Conservation (phyloP, 2,888 invertebrate species). For the Isotomurus palustris region DNA sequence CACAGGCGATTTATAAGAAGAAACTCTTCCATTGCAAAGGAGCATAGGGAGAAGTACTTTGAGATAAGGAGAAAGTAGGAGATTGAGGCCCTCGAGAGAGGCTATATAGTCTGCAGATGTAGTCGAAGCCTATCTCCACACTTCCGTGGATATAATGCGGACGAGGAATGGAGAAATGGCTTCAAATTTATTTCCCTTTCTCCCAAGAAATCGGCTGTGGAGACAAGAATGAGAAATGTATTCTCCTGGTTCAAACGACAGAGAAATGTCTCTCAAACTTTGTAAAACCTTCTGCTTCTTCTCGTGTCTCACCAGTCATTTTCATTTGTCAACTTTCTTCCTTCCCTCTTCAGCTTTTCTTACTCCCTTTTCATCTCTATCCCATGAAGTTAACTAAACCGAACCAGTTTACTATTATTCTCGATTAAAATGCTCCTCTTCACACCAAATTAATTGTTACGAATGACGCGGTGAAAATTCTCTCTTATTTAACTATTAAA, state of each 20-base stretch:
- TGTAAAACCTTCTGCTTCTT: slow-evolving; percentile 45
- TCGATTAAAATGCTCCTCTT: too few relatives aligned
- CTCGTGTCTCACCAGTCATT: slow-evolving; percentile 27
- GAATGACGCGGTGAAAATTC: too few relatives aligned
- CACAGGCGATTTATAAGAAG: too few relatives aligned
- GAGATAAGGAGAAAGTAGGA: slow-evolving; percentile 40
- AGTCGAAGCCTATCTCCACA: too few relatives aligned
- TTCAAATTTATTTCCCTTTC: slow-evolving; percentile 6
- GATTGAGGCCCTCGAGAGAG: slow-evolving; percentile 12
- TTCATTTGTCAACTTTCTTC: slow-evolving; percentile 40
- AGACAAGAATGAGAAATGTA: slow-evolving; percentile 16
- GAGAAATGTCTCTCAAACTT: slow-evolving; percentile 43
- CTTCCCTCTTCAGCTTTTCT: slow-evolving; percentile 4
- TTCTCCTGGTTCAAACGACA: slow-evolving; percentile 40
- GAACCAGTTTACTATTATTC: too few relatives aligned
- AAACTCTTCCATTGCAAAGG: too few relatives aligned
- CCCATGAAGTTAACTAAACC: too few relatives aligned
- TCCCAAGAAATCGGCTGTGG: slow-evolving; percentile 5
- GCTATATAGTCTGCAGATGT: not conserved
- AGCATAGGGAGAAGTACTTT: too few relatives aligned
- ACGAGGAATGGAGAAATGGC: not conserved
- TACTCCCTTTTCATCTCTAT: not conserved
- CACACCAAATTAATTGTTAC: too few relatives aligned
- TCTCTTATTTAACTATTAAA: too few relatives aligned
- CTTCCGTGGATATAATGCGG: not conserved